These are phyloP conservation scores for Aphelocoma californica DNA, from an alignment of 2,797 vertebrate species.

Conservation along the genomic window DNA sequence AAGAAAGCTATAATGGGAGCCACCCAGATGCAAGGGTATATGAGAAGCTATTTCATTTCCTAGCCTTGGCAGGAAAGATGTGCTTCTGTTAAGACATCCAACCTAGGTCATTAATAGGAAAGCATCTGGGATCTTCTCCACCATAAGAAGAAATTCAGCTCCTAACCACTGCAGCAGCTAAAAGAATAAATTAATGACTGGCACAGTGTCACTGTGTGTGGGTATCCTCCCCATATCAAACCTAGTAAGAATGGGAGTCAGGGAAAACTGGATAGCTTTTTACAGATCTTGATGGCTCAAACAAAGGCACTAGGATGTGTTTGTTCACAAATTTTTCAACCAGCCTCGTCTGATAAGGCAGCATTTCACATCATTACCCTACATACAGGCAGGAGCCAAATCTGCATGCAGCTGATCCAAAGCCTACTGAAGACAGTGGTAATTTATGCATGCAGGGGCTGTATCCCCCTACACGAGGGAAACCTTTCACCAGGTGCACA, in stretches of 20 bases:
- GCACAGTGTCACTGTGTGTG: neutral
- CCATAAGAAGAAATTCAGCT: neutral
- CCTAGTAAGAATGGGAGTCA: neutral
- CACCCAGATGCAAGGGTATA: neutral
- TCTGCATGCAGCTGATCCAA: neutral
- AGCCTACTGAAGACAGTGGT: neutral
- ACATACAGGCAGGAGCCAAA: neutral
- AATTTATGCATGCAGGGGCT: neutral
- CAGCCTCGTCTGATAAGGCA: neutral
- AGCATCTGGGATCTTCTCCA: neutral
- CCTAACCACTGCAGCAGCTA: neutral
- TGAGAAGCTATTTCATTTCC: neutral
- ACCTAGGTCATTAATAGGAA: neutral
- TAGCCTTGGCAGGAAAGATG: neutral
- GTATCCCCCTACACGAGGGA: neutral
- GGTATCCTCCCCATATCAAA: neutral
- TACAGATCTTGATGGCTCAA: neutral
- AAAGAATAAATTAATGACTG: neutral
- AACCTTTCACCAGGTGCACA: neutral
- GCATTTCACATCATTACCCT: neutral
- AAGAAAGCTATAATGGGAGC: neutral
- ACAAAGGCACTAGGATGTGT: neutral
- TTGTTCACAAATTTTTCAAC: neutral
- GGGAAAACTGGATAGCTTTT: neutral
- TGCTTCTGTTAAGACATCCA: neutral